A percentile compares a stretch with the other conserved stretches of the same genome.
phyloP scores from a whole-genome alignment of 2,888 invertebrate species.

The Thymelicus acteon region DNA sequence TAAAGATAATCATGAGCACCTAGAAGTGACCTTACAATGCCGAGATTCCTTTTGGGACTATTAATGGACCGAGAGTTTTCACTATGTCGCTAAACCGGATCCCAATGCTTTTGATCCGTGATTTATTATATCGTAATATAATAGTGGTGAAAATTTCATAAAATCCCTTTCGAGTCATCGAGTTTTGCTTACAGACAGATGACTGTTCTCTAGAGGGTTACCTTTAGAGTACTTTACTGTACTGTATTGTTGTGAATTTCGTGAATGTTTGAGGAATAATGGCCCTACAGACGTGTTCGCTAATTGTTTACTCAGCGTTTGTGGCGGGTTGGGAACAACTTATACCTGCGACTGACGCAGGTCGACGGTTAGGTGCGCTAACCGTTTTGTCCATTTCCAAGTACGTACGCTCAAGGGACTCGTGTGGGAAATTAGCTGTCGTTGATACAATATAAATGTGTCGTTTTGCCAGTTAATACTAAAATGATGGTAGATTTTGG shows the following conservation, averaged over 20 bases:
- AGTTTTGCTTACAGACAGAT: not conserved
- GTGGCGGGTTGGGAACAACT: slow-evolving; percentile 18
- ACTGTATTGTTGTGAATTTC: slow-evolving; percentile 1
- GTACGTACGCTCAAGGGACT: not conserved
- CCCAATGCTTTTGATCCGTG: too few relatives aligned
- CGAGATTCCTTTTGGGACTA: too few relatives aligned
- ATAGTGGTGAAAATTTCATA: not conserved
- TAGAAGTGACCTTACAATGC: too few relatives aligned
- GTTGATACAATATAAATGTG: too few relatives aligned
- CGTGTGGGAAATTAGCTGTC: not conserved
- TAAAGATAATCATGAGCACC: too few relatives aligned
- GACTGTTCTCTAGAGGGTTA: not conserved
- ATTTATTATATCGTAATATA: too few relatives aligned
- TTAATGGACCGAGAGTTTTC: too few relatives aligned
- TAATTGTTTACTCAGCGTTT: slow-evolving; percentile 21
- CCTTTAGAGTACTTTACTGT: not conserved
- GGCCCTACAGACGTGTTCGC: slow-evolving; percentile 6
- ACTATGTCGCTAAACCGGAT: too few relatives aligned
- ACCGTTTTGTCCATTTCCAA: slow-evolving; percentile 13
- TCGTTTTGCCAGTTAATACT: too few relatives aligned
- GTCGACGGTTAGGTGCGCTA: slow-evolving; percentile 9
- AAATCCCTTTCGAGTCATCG: not conserved
- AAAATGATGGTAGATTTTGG: too few relatives aligned
- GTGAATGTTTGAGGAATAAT: slow-evolving; percentile 7
- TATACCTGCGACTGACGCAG: slow-evolving; percentile 20